Evolutionary conservation across 1,140 invertebrate species (phyloP), one percentile per base, ranked within the genome.

Genomic region (Sminthurinus signatus): DNA sequence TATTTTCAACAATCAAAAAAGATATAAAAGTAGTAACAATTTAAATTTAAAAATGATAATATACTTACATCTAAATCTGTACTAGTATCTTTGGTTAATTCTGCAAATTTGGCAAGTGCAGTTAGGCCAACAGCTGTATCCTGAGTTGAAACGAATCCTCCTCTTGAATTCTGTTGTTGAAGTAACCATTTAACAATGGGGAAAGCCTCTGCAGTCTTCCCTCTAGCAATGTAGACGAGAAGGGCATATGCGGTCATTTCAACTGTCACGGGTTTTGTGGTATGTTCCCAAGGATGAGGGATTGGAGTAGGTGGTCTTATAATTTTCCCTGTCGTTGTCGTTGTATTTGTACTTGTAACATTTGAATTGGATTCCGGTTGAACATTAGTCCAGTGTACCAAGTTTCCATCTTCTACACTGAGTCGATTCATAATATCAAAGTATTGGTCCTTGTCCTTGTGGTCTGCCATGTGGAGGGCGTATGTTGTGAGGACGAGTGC

Each of bases 201-300:
- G n/a, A 91, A 75, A 0, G 85, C 83, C 67, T 90, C 85, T 27
- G 82, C 77, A 2, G 84, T 74, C 1, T 87, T 78, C 61, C 84
- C 84, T 64, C 83, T 79, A 44, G 80, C 79, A 1, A 89, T 70
- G 72, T 89, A 83, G 1, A 83, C 83, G 1, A 87, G 75, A 5
- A 91, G 76, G 0, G 84, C 89, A 78, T 95, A 96, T 0, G 90
- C 82, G 0, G 91, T 90, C 78, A 92, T 91, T 75, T 91, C 87
- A 12, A 94, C 84, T 69, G 93, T 88, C 1, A 88, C 81, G 12
- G 87, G 86, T 23, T 60, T 31, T 8, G 42, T 60, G 14, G 51
- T 19, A 2, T 27, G 42, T 19, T 43, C 39, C 39, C 55, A 64
- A 17, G 54, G 25, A 27, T 44, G 17, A 8, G 28, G 12, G 14